Evolutionary conservation across 2,888 invertebrate species (phyloP).

Genomic region (Carcina quercana): DNA sequence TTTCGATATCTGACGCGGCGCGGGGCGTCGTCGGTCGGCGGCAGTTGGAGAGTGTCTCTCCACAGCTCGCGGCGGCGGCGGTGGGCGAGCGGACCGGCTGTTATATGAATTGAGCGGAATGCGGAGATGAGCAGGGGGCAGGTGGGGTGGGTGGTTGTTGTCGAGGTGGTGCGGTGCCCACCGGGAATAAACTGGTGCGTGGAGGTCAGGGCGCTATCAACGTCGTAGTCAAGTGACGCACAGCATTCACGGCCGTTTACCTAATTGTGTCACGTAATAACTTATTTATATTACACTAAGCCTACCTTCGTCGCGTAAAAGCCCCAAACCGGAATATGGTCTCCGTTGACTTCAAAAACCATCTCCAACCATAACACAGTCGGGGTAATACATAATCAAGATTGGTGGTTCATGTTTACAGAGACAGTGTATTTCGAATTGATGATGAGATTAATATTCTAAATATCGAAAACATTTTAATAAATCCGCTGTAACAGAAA

Average conservation of each 20-base stretch:
- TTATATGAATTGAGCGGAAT: conserved; percentile 23
- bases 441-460: no score
- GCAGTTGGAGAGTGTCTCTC: conserved; percentile 14
- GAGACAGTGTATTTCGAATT: no score
- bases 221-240: conserved; percentile 21
- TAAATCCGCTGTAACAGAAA: no score
- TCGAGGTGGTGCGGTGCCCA: conserved; percentile 7
- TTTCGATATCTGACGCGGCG: conserved; percentile 20
- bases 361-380: neutral
- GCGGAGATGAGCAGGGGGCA: conserved; percentile 15
- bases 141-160: conserved; percentile 13
- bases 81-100: conserved; percentile 15
- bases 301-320: neutral
- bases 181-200: conserved; percentile 18
- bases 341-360: neutral
- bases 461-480: no score
- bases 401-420: no score
- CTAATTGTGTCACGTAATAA: conserved; percentile 15
- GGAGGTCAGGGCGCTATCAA: conserved; percentile 24
- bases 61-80: conserved; percentile 13
- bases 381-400: no score
- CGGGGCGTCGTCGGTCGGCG: no score
- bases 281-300: neutral
- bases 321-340: neutral
- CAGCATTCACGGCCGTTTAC: conserved; percentile 19